A percentile compares a stretch with the other conserved stretches of the same genome.
phyloP scores from a whole-genome alignment of 2,113 vertebrate genomes.

The Lates calcarifer region DNA sequence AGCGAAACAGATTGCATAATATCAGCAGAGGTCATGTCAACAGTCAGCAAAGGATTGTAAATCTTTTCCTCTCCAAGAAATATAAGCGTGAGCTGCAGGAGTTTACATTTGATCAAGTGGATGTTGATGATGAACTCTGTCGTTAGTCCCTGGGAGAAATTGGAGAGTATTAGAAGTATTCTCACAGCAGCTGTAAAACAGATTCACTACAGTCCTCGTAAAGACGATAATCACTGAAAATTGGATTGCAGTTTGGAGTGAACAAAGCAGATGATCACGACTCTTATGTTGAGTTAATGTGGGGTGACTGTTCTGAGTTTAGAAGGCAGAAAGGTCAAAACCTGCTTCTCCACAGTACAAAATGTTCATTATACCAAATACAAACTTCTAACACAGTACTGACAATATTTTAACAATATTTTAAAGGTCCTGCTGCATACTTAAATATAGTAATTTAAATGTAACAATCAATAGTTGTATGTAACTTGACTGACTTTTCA shows the following conservation, averaged over 20 bases:
- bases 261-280: background rate
- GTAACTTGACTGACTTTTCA: too few relatives aligned
- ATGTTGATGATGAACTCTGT: slow-evolving; percentile 52
- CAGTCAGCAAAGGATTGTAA: slow-evolving; percentile 51
- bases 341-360: too few relatives aligned
- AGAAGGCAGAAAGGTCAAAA: background rate
- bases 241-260: background rate
- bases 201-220: background rate
- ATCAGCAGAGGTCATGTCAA: slow-evolving; percentile 60
- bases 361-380: background rate
- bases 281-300: background rate
- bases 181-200: slow-evolving; percentile 32
- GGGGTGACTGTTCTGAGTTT: background rate
- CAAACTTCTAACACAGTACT: background rate
- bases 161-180: slow-evolving; percentile 21
- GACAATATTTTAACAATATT: too few relatives aligned
- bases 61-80: slow-evolving; percentile 59
- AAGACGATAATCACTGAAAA: slow-evolving; percentile 8
- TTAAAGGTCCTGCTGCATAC: too few relatives aligned
- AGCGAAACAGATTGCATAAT: slow-evolving; percentile 20
- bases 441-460: too few relatives aligned
- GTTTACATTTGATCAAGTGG: slow-evolving; percentile 61
- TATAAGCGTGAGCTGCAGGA: slow-evolving; percentile 43
- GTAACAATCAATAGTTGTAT: too few relatives aligned
- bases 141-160: slow-evolving; percentile 35